Percentiles rank a stretch among this genome's conserved stretches.
Conservation (phyloP, 2,797 vertebrate genomes). For the Argentina silus region DNA sequence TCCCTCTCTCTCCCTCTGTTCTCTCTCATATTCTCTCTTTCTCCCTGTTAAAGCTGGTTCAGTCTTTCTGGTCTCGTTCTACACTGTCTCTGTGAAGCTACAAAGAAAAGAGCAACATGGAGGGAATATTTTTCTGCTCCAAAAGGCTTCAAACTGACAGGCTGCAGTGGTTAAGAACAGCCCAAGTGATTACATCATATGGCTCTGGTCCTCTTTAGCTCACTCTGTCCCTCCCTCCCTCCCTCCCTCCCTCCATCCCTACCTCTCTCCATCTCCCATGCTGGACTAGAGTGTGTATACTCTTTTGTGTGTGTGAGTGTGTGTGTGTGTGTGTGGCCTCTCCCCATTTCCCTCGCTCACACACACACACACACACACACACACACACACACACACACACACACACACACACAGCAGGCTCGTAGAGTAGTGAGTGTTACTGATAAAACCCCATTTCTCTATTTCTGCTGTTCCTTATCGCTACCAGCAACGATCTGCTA, state of each 20-base stretch:
- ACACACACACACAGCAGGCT: not conserved
- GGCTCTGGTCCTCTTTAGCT: not conserved
- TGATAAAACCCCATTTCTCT: not conserved
- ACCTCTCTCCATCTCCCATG: too few species aligned
- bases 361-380: too few species aligned
- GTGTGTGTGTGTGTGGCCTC: slow-evolving; percentile 14
- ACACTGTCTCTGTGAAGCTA: not conserved
- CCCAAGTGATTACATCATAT: not conserved
- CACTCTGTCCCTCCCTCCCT: not conserved
- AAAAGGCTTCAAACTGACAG: not conserved
- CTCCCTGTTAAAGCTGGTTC: slow-evolving; percentile 1
- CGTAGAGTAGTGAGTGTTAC: slow-evolving; percentile 5
- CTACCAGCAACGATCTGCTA: not conserved
- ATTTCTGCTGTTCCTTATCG: not conserved
- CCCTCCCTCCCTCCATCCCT: not conserved
- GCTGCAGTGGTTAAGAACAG: not conserved
- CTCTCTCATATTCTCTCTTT: slow-evolving; percentile 8
- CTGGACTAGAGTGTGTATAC: too few species aligned
- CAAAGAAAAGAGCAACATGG: not conserved
- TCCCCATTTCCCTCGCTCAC: too few species aligned
- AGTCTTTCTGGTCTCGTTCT: not conserved
- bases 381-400: too few species aligned
- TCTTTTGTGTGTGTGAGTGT: slow-evolving; percentile 10
- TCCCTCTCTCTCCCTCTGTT: slow-evolving; percentile 22
- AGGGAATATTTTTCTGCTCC: not conserved